phyloP scores from a whole-genome alignment of 1,140 invertebrate species.

The Chymomyza costata region DNA sequence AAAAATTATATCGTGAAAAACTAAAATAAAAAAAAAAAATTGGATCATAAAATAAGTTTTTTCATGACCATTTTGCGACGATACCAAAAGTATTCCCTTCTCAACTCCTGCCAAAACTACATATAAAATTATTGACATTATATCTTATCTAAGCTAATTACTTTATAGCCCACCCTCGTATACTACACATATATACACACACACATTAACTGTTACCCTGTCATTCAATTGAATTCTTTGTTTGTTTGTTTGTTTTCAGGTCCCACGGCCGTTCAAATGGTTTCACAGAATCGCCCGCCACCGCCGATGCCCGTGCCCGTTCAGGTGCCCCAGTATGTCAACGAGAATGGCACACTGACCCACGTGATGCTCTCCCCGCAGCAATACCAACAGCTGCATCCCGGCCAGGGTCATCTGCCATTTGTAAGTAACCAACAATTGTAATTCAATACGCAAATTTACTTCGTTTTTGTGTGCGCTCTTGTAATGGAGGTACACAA shows the following conservation, averaged over 20 bases:
- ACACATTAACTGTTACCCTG: slow-evolving; percentile 1
- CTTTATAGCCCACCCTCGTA: slow-evolving; percentile 24
- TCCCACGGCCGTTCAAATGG: slow-evolving; percentile 89
- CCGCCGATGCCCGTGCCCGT: slow-evolving; percentile 93
- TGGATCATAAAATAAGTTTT: too few relatives aligned
- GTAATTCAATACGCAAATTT: too few relatives aligned
- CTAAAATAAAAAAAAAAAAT: too few relatives aligned
- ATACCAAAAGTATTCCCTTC: too few relatives aligned
- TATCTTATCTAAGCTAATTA: too few relatives aligned
- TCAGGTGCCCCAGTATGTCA: slow-evolving; percentile 92
- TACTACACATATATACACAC: slow-evolving; percentile 14
- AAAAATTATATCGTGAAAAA: too few relatives aligned
- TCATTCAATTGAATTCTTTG: slow-evolving; percentile 8
- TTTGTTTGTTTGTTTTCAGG: slow-evolving; percentile 72
- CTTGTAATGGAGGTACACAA: too few relatives aligned
- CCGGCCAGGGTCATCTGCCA: slow-evolving; percentile 73
- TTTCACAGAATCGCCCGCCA: slow-evolving; percentile 85
- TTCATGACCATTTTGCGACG: too few relatives aligned
- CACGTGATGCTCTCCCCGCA: slow-evolving; percentile 90
- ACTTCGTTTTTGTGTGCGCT: too few relatives aligned
- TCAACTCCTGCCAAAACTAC: too few relatives aligned
- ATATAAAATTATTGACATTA: too few relatives aligned
- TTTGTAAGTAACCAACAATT: slow-evolving; percentile 75
- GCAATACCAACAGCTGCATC: slow-evolving; percentile 80
- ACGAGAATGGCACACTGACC: slow-evolving; percentile 89